These are phyloP conservation scores for Polydrusus tereticollis DNA, from an alignment of 2,888 invertebrate species.

Conservation along the genomic window DNA sequence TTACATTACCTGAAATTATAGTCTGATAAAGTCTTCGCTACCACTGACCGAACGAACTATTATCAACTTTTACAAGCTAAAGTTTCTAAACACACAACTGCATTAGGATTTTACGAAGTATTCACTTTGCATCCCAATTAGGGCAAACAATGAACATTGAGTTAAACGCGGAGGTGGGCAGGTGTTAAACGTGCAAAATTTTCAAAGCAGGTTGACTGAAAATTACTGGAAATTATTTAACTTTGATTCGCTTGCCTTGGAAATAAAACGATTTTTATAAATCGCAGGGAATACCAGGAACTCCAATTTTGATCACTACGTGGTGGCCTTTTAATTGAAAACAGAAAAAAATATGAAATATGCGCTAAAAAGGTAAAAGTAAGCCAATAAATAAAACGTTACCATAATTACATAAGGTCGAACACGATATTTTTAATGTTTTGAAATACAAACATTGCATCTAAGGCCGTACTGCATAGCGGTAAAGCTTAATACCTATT, in stretches of 20 bases:
- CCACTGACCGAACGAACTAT: constrained; percentile 39
- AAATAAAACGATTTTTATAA: constrained; percentile 1
- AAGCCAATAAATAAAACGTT: too few species aligned
- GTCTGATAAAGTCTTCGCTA: not conserved
- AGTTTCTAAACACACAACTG: constrained; percentile 45
- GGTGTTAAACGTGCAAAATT: constrained; percentile 37
- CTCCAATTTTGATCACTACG: not conserved
- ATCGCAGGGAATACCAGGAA: not conserved
- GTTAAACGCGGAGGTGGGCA: constrained; percentile 36
- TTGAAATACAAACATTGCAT: too few species aligned
- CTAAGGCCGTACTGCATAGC: too few species aligned
- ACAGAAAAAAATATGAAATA: not conserved
- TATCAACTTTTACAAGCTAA: constrained; percentile 43
- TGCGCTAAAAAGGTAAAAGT: too few species aligned
- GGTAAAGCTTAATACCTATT: too few species aligned
- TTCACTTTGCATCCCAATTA: constrained; percentile 48
- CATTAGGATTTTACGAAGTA: constrained; percentile 42
- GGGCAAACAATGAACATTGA: constrained; percentile 40
- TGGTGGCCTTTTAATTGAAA: not conserved
- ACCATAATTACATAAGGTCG: too few species aligned
- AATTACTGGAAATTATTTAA: constrained; percentile 15
- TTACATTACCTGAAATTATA: too few species aligned
- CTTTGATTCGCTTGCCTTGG: not conserved
- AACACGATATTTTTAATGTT: too few species aligned
- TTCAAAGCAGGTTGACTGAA: constrained; percentile 18